These are phyloP conservation scores for Stercorarius parasiticus DNA, from an alignment of 2,113 vertebrate genomes.

Conservation along the genomic window DNA sequence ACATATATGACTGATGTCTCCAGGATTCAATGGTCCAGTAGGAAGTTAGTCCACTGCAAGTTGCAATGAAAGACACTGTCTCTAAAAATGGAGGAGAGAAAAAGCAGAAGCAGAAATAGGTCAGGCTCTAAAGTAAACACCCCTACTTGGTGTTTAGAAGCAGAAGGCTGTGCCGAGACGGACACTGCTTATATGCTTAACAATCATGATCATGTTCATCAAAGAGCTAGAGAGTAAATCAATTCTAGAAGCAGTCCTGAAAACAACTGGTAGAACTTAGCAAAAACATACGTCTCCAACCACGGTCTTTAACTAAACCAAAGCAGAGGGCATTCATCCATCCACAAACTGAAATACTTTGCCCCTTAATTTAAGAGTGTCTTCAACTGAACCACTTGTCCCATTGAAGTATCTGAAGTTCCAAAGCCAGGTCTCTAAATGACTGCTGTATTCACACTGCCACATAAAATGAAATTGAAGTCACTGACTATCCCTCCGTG, in stretches of 20 bases:
- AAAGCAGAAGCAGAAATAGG: not conserved
- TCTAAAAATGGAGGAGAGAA: not conserved
- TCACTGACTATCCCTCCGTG: not conserved
- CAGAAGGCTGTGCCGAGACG: not conserved
- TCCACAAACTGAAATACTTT: not conserved
- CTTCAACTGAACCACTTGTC: not conserved
- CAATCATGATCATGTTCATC: not conserved
- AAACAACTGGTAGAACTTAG: not conserved
- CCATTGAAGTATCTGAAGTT: not conserved
- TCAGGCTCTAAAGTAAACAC: not conserved
- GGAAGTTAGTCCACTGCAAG: not conserved
- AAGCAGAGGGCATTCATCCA: not conserved
- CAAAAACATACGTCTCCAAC: not conserved
- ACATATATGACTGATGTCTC: not conserved
- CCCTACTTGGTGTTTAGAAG: not conserved
- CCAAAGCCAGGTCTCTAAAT: not conserved
- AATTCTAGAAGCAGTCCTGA: not conserved
- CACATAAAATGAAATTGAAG: not conserved
- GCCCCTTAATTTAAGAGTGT: not conserved
- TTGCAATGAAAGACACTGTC: not conserved
- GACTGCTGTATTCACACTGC: not conserved
- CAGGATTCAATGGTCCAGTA: not conserved
- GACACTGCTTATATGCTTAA: not conserved
- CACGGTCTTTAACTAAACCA: not conserved
- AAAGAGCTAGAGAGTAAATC: not conserved